Evolutionary conservation across 2,888 invertebrate genomes (phyloP), one percentile per base, ranked within the genome.

Genomic region (Ceraclea dissimilis): DNA sequence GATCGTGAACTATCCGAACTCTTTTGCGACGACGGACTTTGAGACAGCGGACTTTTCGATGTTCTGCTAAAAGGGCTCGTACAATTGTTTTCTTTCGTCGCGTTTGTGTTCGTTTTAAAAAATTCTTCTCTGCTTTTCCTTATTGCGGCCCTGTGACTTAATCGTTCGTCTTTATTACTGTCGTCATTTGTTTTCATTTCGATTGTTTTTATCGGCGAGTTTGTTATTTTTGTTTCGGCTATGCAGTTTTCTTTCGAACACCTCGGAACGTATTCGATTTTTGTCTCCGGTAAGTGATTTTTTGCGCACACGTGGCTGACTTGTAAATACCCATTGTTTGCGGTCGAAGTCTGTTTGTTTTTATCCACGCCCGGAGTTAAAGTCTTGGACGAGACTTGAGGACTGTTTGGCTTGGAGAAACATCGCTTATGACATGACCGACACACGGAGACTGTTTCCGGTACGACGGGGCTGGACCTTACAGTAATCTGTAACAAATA

Each of bases 341-440:
- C 16, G 2, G 54, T 54, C 1, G 57, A 51, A 13, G 48, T 47
- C 8, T 5, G 5, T 5, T 49, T 31, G 31, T 21, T 57, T n/a
- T 49, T 52, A 11, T 57, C 57, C 10, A 60, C 61, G 19, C 46
- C 57, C 21, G 57, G 57, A n/a, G 57, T 59, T 18, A 72, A 70
- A 65, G 75, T 75, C 67, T 73, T 76, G 65, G 76, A 76, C 16
- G 77, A 73, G 57, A 76, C 67, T 64, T 76, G 67, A 6, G 76
- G 79, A 64, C 76, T 77, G 64, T 77, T 79, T 60, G 77, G 78
- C 66, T 78, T 79, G 6, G 80, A 79, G 62, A 84, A 79, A 72
- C 88, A 88, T 67, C 86, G 86, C 73, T 85, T 86, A 67, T 88
- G 88, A 72, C 88, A 88, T 70, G 87, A 85, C 63, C 85, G 81